These are phyloP conservation scores for Eurystomus gularis DNA, from an alignment of 2,113 vertebrate species.

Conservation along the genomic window DNA sequence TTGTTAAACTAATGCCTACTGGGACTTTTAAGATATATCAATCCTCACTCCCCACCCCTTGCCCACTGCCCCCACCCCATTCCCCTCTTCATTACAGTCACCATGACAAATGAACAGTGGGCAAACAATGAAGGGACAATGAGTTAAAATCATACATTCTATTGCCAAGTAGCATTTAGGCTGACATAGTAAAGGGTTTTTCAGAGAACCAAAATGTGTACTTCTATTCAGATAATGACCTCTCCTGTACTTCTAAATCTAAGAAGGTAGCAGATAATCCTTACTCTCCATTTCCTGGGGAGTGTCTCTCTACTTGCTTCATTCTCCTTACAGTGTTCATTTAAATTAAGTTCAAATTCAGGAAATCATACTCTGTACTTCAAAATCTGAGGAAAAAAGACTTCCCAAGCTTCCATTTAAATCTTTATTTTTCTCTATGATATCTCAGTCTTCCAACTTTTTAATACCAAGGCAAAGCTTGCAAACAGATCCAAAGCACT, in stretches of 20 bases:
- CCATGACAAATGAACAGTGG: background rate
- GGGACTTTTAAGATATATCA: background rate
- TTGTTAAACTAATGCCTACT: background rate
- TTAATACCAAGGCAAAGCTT: background rate
- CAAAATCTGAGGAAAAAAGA: background rate
- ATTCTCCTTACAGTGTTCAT: background rate
- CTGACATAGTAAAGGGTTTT: background rate
- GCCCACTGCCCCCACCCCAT: rapidly evolving
- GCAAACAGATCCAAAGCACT: background rate
- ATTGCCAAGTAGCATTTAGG: constrained; percentile 29
- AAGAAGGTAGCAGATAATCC: background rate
- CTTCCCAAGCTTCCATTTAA: background rate
- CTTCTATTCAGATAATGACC: background rate
- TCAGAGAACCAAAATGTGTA: background rate
- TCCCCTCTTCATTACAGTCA: background rate
- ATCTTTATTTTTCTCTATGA: background rate
- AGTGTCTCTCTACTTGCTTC: background rate
- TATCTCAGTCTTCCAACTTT: background rate
- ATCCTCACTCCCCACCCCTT: background rate
- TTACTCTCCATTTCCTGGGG: background rate
- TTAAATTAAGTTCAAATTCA: background rate
- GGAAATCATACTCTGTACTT: background rate
- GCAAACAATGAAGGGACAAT: background rate
- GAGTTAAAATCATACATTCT: constrained; percentile 16
- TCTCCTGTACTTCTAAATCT: background rate